A percentile compares a stretch with the other conserved stretches of the same genome.
phyloP scores from a whole-genome alignment of 1,140 invertebrate genomes.

The Whitmania pigra region DNA sequence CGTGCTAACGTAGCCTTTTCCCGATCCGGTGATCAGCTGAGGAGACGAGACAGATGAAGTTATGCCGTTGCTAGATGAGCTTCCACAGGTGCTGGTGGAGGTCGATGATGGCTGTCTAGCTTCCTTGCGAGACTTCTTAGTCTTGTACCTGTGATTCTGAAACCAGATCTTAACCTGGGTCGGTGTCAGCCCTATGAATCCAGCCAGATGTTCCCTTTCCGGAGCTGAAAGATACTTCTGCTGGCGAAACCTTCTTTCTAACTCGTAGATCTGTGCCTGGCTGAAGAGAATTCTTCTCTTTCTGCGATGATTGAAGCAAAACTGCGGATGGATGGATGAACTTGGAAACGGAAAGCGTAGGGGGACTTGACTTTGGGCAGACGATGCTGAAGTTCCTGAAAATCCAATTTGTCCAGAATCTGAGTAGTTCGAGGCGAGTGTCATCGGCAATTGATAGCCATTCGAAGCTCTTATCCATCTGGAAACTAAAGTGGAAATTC shows the following conservation, averaged over 20 bases:
- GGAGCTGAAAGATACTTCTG: conserved; percentile 88
- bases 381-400: not conserved
- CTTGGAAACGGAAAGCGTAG: conserved; percentile 4
- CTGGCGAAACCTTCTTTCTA: conserved; percentile 84
- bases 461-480: conserved; percentile 8
- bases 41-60: too few species aligned
- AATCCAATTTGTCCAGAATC: not conserved
- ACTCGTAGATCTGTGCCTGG: conserved; percentile 87
- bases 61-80: not conserved
- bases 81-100: not conserved
- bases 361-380: not conserved
- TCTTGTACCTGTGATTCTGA: conserved; percentile 57
- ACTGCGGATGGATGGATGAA: not conserved
- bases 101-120: conserved; percentile 32
- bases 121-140: conserved; percentile 62
- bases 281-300: conserved; percentile 93
- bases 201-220: conserved; percentile 85
- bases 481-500: not conserved
- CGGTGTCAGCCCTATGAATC: conserved; percentile 46
- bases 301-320: conserved; percentile 28
- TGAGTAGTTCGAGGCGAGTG: not conserved
- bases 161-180: conserved; percentile 97
- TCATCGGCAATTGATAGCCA: not conserved
- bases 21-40: too few species aligned
- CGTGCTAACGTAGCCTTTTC: too few species aligned